Evolutionary conservation across 2,888 invertebrate species (phyloP).

Genomic region (Chouioia cunea): DNA sequence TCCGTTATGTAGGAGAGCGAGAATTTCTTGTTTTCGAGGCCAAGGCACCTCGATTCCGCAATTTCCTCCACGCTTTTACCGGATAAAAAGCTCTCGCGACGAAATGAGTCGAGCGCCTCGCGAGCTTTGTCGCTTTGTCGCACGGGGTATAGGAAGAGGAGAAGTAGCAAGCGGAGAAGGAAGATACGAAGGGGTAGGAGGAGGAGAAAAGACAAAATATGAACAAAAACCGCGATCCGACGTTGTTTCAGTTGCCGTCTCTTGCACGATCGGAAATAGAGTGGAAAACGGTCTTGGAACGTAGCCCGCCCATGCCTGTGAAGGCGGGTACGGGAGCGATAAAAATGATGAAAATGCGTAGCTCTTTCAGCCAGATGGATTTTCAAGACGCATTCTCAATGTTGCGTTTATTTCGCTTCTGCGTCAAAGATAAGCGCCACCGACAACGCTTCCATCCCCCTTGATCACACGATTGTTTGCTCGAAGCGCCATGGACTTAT

Average conservation of each 20-base stretch:
- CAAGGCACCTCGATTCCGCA: background rate
- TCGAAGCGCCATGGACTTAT: background rate
- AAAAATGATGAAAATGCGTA: background rate
- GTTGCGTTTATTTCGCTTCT: background rate
- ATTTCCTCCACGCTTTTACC: background rate
- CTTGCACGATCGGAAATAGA: constrained; percentile 8
- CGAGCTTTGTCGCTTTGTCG: background rate
- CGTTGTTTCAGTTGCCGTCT: constrained; percentile 5
- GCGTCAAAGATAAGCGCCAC: background rate
- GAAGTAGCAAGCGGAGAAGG: too few species aligned
- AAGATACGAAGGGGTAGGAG: background rate
- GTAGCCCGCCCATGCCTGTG: background rate
- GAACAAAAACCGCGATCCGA: background rate
- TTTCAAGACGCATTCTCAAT: constrained; percentile 8
- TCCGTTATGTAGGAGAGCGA: background rate
- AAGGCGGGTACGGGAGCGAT: background rate
- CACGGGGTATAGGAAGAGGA: background rate
- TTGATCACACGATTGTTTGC: constrained; percentile 1
- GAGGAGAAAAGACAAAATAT: background rate
- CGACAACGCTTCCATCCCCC: background rate
- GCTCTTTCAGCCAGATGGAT: background rate
- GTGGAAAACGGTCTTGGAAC: constrained; percentile 33
- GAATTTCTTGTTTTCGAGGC: background rate
- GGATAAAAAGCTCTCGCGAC: constrained; percentile 5
- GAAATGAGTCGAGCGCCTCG: background rate